Base-by-base conservation (phyloP, 1,140 invertebrate genomes). In the Philotrypesis tridentata region DNA sequence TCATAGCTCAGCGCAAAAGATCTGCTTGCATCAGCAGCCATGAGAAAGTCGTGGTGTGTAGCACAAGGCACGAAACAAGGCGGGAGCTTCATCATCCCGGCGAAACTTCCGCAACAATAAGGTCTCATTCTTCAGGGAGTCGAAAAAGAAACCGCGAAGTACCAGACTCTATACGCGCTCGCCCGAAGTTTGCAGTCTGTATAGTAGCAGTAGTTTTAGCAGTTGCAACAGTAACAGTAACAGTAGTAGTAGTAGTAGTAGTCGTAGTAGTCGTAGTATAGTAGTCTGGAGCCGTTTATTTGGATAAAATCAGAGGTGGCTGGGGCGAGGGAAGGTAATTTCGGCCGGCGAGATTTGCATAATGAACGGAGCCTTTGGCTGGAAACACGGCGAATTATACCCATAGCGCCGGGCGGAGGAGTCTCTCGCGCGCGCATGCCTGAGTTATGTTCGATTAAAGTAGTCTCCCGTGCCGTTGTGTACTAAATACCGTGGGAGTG, bases 361-460 rank as follows among this genome's bases (percentile, higher is more conserved):
- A 77, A 76, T 74, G 43, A 70, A 76, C n/a, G 29, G 72, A 27
- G 43, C 60, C 80, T 74, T 80, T 81, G 61, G 63, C 43, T 27
- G 72, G 72, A 76, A 81, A 70, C 73, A 74, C 33, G 71, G 12
- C 60, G 71, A 73, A 80, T 80, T 80, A 80, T 73, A 80, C 65
- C 60, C 78, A 27, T 43, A 48, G 17, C 33, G n/a, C n/a, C n/a
- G 70, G 0, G 70, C 5, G 6, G 60, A 27, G 5, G 40, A 80
- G 60, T 48, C 55, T 74, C 37, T 27, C 60, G 12, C 21, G 14
- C 60, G 12, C 21, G 14, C 72, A 25, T 61, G 40, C 27, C n/a
- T 21, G 72, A 81, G 63, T 75, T 81, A 75, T 61, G 71, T 37
- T 81, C 79, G 72, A 75, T 81, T 81, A 75, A 40, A 68, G 48